phyloP scores from a whole-genome alignment of 2,797 vertebrate genomes.

The Coendou prehensilis region DNA sequence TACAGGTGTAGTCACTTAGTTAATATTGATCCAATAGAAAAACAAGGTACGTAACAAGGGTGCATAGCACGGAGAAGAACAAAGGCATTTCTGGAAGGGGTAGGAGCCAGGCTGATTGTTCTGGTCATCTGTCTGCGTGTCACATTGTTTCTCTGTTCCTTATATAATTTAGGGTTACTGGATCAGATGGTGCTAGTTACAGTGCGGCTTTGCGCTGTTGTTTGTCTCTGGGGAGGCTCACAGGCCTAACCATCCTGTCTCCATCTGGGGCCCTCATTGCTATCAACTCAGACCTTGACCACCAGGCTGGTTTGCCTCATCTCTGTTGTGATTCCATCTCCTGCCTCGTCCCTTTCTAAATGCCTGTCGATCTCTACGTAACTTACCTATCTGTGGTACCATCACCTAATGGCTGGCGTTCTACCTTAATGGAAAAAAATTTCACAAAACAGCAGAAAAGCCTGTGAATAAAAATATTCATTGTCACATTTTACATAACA shows the following conservation, averaged over 20 bases:
- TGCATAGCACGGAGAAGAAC: not conserved
- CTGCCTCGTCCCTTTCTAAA: not conserved
- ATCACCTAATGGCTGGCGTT: not conserved
- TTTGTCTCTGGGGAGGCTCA: not conserved
- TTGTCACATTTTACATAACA: not conserved
- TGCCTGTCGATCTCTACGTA: not conserved
- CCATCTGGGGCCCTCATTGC: not conserved
- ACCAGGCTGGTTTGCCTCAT: not conserved
- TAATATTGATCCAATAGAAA: not conserved
- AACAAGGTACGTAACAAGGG: not conserved
- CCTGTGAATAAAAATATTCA: not conserved
- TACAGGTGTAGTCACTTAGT: not conserved
- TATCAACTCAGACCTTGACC: not conserved
- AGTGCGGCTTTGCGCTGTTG: not conserved
- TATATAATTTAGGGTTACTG: not conserved
- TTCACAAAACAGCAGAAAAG: not conserved
- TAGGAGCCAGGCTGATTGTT: not conserved
- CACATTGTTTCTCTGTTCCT: not conserved
- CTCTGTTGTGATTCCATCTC: not conserved
- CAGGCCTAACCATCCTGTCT: not conserved
- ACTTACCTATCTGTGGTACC: not conserved
- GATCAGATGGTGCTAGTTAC: not conserved
- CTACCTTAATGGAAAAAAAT: slow-evolving; percentile 21
- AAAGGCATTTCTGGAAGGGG: not conserved
- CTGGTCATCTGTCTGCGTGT: not conserved